Base-by-base conservation (phyloP, 2,888 invertebrate species). In the Eudemis profundana region DNA sequence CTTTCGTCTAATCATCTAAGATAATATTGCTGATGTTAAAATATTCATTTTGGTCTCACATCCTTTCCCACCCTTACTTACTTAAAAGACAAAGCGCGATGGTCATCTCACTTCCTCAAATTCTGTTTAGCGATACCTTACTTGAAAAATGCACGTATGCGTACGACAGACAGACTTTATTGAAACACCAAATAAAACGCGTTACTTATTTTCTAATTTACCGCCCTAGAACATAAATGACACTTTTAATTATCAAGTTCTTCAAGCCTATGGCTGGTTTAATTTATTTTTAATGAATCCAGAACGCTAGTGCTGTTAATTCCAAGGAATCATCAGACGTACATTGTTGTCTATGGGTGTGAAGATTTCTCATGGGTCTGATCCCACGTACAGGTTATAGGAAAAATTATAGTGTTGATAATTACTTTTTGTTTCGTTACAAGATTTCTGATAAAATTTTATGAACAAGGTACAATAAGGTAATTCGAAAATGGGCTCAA, bases 231-330 rank as follows among this genome's bases (percentile, higher is more conserved):
- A 4, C 21, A 38, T 23, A 23, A 7, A 38, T 33, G 36, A 54
- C 27, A 54, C 54, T 54, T 54, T 8, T 33, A 10, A 33, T 33
- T 2, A 33, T 17, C 15, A 15, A 15, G 40, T 7, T n/a, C 4
- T 38, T 7, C 19, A 38, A n/a, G 19, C 1, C 47, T 8, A 12
- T 12, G 17, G 1, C 17, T 50, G 50, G 10, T 50, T 50, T 64
- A 59, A 51, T 59, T 64, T 51, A 46, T 38, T 64, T 60, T 60
- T 65, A 60, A 64, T 64, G 2, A 51, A 46, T 46, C 46, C 65
- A 27, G 65, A 57, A 46, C 59, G 42, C 27, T 8, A 38, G 29
- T 60, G 46, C 53, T 60, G 65, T 60, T 65, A 36, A 53, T 60
- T 65, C 40, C 53, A 10, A 53, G 50, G 46, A 65, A 47, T 36